Conservation (phyloP, 2,113 vertebrate species). For the Dryoscopus gambensis region DNA sequence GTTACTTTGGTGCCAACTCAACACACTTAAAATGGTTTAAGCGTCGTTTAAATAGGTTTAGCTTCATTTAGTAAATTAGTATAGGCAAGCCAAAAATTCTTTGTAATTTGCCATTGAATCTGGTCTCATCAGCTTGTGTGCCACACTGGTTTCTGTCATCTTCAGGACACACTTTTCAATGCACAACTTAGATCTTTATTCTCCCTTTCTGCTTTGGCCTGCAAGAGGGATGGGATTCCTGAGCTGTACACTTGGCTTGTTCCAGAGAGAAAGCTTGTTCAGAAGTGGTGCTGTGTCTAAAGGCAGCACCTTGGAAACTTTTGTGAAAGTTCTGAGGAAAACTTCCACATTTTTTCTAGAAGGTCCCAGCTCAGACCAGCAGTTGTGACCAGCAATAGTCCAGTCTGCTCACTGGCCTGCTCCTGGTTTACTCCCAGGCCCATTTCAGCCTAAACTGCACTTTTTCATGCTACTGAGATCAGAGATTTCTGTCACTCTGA, state of each 20-base stretch:
- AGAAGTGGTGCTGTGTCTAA: not conserved
- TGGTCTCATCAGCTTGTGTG: not conserved
- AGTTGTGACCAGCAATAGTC: not conserved
- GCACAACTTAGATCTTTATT: not conserved
- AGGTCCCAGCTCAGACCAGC: not conserved
- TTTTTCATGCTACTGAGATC: not conserved
- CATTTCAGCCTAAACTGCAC: not conserved
- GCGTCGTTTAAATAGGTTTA: constrained; percentile 18
- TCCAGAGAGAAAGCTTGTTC: not conserved
- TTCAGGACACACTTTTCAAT: not conserved
- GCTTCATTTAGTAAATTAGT: constrained; percentile 56
- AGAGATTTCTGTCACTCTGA: not conserved
- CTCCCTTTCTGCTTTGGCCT: not conserved
- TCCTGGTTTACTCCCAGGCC: not conserved
- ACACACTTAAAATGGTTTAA: constrained; percentile 48
- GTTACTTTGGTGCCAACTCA: constrained; percentile 17
- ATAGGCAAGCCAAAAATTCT: constrained; percentile 42
- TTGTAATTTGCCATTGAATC: not conserved
- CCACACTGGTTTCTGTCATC: not conserved
- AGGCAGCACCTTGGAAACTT: not conserved
- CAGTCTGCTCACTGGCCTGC: not conserved
- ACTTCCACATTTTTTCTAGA: not conserved
- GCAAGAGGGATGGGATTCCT: not conserved
- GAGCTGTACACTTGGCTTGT: not conserved
- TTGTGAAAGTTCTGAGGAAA: not conserved